Percentiles rank a stretch among this genome's conserved stretches.
Conservation (phyloP, 2,113 vertebrate species). For the Bos taurus region ARS-UCD2.0 NC_037344.1:45011001-45011500, state of each 20-base stretch:
- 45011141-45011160: not conserved
- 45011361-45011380: not conserved
- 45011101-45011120: too few relatives aligned
- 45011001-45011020: not conserved
- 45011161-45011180: not conserved
- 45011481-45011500: rapidly evolving
- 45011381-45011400: not conserved
- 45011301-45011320: not conserved
- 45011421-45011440: not conserved
- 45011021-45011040: not conserved
- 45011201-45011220: not conserved
- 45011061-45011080: not conserved
- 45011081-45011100: not conserved
- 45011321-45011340: not conserved
- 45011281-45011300: not conserved
- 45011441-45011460: not conserved
- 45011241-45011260: not conserved
- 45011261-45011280: not conserved
- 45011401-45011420: not conserved
- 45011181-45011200: not conserved
- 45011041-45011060: not conserved
- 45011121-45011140: not conserved
- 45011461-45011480: not conserved
- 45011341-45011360: not conserved
- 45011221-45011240: not conserved